These are phyloP conservation scores for Coptodon rendalli DNA, from an alignment of 2,113 vertebrate genomes.

Conservation along the genomic window DNA sequence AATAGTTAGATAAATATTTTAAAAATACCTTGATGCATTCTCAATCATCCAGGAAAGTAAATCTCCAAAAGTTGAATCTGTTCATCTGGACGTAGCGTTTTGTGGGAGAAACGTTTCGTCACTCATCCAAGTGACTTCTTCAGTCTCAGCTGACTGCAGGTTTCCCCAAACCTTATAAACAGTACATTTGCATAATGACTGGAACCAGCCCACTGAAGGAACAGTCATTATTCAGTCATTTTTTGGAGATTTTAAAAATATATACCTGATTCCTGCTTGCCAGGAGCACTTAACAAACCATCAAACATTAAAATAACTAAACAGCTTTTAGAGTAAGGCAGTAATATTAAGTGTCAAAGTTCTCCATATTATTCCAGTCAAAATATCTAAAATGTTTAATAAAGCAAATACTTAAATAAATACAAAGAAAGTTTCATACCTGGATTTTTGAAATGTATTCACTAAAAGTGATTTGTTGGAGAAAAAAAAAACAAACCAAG, in stretches of 20 bases:
- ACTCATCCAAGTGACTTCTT: too few relatives aligned
- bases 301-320: not conserved
- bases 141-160: too few relatives aligned
- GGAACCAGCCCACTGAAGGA: too few relatives aligned
- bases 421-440: not conserved
- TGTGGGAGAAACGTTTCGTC: too few relatives aligned
- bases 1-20: not conserved
- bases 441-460: not conserved
- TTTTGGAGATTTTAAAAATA: not conserved
- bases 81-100: too few relatives aligned
- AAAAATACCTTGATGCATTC: not conserved
- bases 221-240: too few relatives aligned
- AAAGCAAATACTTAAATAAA: not conserved
- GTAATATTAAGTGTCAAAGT: not conserved
- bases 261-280: not conserved
- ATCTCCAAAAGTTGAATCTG: too few relatives aligned
- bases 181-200: too few relatives aligned
- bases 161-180: too few relatives aligned
- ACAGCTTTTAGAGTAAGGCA: not conserved
- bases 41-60: too few relatives aligned
- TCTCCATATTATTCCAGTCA: not conserved
- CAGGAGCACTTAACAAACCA: not conserved
- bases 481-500: not conserved
- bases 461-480: not conserved
- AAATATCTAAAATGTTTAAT: not conserved